These are phyloP conservation scores for Tuberolachnus salignus DNA, from an alignment of 2,888 invertebrate genomes.

Conservation along the genomic window DNA sequence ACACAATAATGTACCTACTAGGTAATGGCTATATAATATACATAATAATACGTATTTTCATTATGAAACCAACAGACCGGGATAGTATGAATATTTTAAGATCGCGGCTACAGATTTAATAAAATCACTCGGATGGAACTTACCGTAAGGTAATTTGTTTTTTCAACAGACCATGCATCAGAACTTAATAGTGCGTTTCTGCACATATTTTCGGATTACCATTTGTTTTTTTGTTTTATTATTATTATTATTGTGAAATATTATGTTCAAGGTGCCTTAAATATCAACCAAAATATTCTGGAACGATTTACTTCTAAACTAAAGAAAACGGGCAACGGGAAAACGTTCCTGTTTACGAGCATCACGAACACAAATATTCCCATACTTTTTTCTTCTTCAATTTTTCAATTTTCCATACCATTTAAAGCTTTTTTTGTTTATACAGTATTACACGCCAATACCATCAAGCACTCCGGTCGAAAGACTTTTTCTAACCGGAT, in stretches of 20 bases:
- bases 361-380: too few relatives aligned
- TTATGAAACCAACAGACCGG: constrained; percentile 3
- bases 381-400: too few relatives aligned
- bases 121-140: constrained; percentile 23
- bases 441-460: too few relatives aligned
- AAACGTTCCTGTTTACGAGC: too few relatives aligned
- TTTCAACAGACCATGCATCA: neutral
- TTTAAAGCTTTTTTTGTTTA: too few relatives aligned
- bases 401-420: too few relatives aligned
- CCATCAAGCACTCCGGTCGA: too few relatives aligned
- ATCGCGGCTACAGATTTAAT: neutral
- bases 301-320: neutral
- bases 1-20: neutral
- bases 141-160: neutral
- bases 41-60: constrained; percentile 4
- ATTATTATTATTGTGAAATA: neutral
- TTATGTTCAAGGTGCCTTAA: neutral
- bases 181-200: neutral
- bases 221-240: neutral
- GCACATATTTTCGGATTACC: neutral
- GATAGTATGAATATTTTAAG: neutral
- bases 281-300: neutral
- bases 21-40: neutral
- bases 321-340: neutral
- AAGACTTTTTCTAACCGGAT: too few relatives aligned